phyloP scores from a whole-genome alignment of 2,113 vertebrate genomes.

The Tiliqua scincoides region DNA sequence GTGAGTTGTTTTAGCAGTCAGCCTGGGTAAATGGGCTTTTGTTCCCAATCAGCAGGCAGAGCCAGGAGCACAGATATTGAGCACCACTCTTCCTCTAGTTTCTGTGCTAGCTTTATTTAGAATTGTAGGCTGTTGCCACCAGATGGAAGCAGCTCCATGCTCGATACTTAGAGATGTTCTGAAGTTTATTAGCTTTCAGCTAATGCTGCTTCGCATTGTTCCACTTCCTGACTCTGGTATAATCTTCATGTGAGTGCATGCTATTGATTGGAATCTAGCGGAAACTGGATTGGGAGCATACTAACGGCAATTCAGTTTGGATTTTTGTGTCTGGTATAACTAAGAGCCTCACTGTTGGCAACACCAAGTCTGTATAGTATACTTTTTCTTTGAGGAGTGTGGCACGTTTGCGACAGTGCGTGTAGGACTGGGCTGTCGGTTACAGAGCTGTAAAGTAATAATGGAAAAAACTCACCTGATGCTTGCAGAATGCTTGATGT shows the following conservation, averaged over 20 bases:
- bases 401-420: too few species aligned
- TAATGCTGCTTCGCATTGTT: background rate
- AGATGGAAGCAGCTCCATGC: conserved; percentile 15
- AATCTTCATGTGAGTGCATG: background rate
- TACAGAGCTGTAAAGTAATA: too few species aligned
- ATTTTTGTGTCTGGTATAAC: background rate
- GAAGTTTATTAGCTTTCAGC: background rate
- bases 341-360: background rate
- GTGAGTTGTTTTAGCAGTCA: background rate
- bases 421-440: too few species aligned
- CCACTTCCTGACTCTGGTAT: background rate
- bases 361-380: background rate
- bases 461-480: too few species aligned
- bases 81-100: background rate
- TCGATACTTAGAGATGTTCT: background rate
- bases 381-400: too few species aligned
- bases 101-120: background rate
- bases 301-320: background rate
- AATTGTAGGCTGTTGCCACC: conserved; percentile 8
- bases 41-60: conserved; percentile 52
- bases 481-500: too few species aligned
- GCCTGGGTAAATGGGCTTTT: conserved; percentile 10
- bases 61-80: conserved; percentile 42
- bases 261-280: background rate
- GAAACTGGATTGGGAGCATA: background rate